Evolutionary conservation across 1,140 invertebrate species (phyloP).

Genomic region (Hylaeus anthracinus): DNA sequence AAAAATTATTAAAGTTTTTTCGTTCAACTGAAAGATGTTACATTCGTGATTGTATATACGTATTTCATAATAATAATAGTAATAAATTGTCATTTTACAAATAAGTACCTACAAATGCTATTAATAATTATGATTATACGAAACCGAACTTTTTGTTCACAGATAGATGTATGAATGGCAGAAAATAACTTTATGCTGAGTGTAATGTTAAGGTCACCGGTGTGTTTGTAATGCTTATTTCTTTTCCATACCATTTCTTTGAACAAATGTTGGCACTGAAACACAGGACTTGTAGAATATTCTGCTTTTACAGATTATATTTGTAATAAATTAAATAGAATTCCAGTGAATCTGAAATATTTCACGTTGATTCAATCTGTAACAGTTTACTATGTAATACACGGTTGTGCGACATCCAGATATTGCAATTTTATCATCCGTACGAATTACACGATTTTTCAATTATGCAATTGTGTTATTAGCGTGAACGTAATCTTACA

Average conservation of each 20-base stretch:
- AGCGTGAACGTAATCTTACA: constrained; percentile 31
- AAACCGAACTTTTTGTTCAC: constrained; percentile 1
- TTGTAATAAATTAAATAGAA: not conserved
- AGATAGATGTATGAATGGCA: not conserved
- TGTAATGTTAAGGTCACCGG: constrained; percentile 14
- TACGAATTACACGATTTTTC: constrained; percentile 9
- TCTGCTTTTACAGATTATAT: not conserved
- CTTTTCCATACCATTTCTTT: not conserved
- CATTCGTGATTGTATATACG: constrained; percentile 32
- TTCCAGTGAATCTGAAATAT: not conserved
- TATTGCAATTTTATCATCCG: not conserved
- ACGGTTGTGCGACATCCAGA: not conserved
- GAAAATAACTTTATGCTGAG: constrained; percentile 10
- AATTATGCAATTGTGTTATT: constrained; percentile 12
- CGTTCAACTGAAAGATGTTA: constrained; percentile 36
- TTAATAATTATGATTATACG: constrained; percentile 17
- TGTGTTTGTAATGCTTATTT: constrained; percentile 21
- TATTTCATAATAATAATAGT: constrained; percentile 37
- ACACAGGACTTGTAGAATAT: no score
- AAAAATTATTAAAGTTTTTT: constrained; percentile 24
- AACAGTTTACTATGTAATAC: not conserved
- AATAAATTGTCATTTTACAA: constrained; percentile 25
- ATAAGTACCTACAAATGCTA: constrained; percentile 30
- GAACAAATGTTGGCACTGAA: not conserved
- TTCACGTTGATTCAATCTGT: not conserved